phyloP scores from a whole-genome alignment of 2,797 vertebrate genomes.

The Parambassis ranga region DNA sequence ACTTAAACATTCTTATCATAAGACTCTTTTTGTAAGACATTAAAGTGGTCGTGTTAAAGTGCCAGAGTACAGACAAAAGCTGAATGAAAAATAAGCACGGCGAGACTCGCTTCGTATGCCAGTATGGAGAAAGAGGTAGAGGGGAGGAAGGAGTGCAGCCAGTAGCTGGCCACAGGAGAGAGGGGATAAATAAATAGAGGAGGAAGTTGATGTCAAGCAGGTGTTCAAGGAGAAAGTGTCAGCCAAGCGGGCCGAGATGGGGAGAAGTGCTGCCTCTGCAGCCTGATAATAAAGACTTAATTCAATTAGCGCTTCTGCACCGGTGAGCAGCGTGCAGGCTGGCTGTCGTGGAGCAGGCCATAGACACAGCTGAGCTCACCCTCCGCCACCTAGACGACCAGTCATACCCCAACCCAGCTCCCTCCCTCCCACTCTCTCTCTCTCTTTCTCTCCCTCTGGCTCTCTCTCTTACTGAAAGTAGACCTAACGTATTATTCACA shows the following conservation, averaged over 20 bases:
- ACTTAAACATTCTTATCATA: slow-evolving; percentile 44
- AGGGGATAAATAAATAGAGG: slow-evolving; percentile 82
- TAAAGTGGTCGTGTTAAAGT: not conserved
- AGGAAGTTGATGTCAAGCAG: slow-evolving; percentile 86
- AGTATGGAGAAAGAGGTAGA: slow-evolving; percentile 43
- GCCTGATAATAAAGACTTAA: slow-evolving; percentile 86
- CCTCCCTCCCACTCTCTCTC: slow-evolving; percentile 18
- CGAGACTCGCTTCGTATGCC: slow-evolving; percentile 33
- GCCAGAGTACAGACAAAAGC: slow-evolving; percentile 16
- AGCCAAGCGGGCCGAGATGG: slow-evolving; percentile 81
- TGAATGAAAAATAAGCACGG: slow-evolving; percentile 33
- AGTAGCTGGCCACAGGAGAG: slow-evolving; percentile 76
- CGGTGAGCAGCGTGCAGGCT: slow-evolving; percentile 70
- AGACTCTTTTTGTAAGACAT: slow-evolving; percentile 30
- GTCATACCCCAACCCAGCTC: slow-evolving; percentile 27
- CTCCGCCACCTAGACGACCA: slow-evolving; percentile 45
- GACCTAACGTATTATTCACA: slow-evolving; percentile 57
- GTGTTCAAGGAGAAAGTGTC: slow-evolving; percentile 88
- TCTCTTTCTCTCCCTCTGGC: slow-evolving; percentile 11
- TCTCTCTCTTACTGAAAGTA: slow-evolving; percentile 37
- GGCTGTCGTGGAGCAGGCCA: slow-evolving; percentile 64
- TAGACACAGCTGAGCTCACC: slow-evolving; percentile 56
- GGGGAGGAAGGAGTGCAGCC: slow-evolving; percentile 52
- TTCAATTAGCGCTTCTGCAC: slow-evolving; percentile 86
- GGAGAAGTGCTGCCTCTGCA: slow-evolving; percentile 84